Base-by-base conservation (phyloP, 2,797 vertebrate genomes). In the Notoglanidium macrostoma region DNA sequence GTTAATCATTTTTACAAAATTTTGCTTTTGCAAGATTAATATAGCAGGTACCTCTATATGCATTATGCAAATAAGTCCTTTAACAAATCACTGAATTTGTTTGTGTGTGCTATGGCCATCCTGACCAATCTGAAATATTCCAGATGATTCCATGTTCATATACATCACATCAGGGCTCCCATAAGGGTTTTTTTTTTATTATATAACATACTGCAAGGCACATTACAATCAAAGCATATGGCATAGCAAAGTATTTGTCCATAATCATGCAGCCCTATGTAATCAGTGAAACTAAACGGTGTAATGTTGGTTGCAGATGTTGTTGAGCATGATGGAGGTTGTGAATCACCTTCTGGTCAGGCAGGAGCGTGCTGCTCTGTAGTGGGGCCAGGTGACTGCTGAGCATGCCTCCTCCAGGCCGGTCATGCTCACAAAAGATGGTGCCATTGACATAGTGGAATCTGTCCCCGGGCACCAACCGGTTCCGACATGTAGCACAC, bases 361-460 rank as follows among this genome's bases (percentile, higher is more conserved):
- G 90, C 87, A 96, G 92, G 88, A 95, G 92, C 84, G 92, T 90
- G 91, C 85, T 95, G 88, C 89, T 80, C 91, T 95, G 95, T 88
- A 96, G 91, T 0, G 95, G 89, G 21, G 93, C 79, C 40, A 95
- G 90, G 89, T 95, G 96, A 78, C 93, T 93, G 54, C 88, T 87
- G 80, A 96, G 92, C 85, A 95, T 92, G 0, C 90, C 93, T n/a
- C 92, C 93, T 10, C 95, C 94, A 0, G 96, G 96, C 57, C 95
- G 94, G 90, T 97, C 96, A 1, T 96, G 96, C 89, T 97, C 96
- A 73, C 96, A 97, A 92, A 96, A 97, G 92, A 97, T 95, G 3
- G 95, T 94, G 77, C 96, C 96, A 1, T 96, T 95, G 85, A 96
- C 87, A 65, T 96, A 96, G 91, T 96, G 96, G 82, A 97, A 96